Base-by-base conservation (phyloP, 2,113 vertebrate genomes). In the Monarcha castaneiventris region DNA sequence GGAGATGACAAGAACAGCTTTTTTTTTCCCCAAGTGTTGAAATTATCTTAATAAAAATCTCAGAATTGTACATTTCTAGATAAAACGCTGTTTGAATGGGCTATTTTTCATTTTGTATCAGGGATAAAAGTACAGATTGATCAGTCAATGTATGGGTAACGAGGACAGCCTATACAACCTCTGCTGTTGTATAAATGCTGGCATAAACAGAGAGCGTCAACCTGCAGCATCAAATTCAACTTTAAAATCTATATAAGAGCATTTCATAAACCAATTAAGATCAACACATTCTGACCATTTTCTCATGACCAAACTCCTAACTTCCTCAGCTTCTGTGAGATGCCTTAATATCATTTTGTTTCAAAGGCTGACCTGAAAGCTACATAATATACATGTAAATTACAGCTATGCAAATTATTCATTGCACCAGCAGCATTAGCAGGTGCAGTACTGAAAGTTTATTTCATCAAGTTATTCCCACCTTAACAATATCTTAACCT, bases 301-400 rank as follows among this genome's bases (percentile, higher is more conserved):
- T 80, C 43, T 43, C 59, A 26, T 61, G 68, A 72, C 27, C 33
- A 55, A 62, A 62, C 14, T 76, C n/a, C 32, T 69, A 32, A 41
- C 16, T 78, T 93, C 23, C 37, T 3, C 39, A 52, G 33, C 13
- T 66, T 80, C 56, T 86, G 37, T 63, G n/a, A 83, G 54, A 59
- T 69, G 44, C 16, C 17, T 64, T 83, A 58, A 33, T 59, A 49
- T 44, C 0, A 73, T 86, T 94, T 90, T 78, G 55, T 91, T 94
- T 87, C 68, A 89, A 71, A 86, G 61, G 35, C 68, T 72, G 59
- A 88, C n/a, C 51, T 61, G 69, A 59, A 90, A 87, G 41, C 51
- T 66, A 39, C 25, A 30, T 89, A 66, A 71, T 92, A 84, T 81
- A 93, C 77, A 91, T 86, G 54, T 66, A 91, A 93, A 96, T 95